Evolutionary conservation across 1,140 invertebrate species (phyloP).

Genomic region (Copidosoma floridanum): DNA sequence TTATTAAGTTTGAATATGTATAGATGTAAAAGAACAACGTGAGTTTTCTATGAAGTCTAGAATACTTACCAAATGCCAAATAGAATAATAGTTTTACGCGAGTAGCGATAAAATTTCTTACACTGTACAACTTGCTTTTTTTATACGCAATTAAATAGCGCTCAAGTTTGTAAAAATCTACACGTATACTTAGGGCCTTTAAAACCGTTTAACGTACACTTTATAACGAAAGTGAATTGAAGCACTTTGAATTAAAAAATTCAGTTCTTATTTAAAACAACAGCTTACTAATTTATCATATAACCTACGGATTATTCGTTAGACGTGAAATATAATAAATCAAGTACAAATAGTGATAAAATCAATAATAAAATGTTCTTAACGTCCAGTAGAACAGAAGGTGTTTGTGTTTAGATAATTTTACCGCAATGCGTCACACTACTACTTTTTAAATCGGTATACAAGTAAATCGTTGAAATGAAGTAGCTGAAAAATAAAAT

Average conservation of each 20-base stretch:
- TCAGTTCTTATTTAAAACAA: no score
- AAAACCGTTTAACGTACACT: background rate
- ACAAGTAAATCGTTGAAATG: slow-evolving; percentile 15
- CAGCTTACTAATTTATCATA: no score
- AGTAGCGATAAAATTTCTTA: slow-evolving; percentile 10
- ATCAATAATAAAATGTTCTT: slow-evolving; percentile 28
- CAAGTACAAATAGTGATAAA: slow-evolving; percentile 42
- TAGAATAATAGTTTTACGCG: background rate
- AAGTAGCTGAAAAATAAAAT: slow-evolving; percentile 14
- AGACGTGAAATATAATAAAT: slow-evolving; percentile 31
- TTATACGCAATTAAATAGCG: slow-evolving; percentile 2
- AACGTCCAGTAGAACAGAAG: slow-evolving; percentile 9
- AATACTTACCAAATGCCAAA: slow-evolving; percentile 1
- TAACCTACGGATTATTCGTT: no score
- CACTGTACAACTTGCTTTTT: slow-evolving; percentile 1
- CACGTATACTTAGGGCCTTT: background rate
- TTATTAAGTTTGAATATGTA: no score
- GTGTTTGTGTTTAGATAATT: slow-evolving; percentile 10
- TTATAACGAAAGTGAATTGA: slow-evolving; percentile 14
- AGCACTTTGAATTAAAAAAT: slow-evolving; percentile 1
- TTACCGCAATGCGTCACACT: slow-evolving; percentile 9
- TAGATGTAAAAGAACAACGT: no score
- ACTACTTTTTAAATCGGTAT: slow-evolving; percentile 13
- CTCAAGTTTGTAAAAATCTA: slow-evolving; percentile 6
- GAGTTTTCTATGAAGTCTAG: slow-evolving; percentile 18